Conservation (phyloP, 30 jellyfish, hydroid and myxozoan genomes). For the Aurelia aurita complex sp. Pacific region DNA sequence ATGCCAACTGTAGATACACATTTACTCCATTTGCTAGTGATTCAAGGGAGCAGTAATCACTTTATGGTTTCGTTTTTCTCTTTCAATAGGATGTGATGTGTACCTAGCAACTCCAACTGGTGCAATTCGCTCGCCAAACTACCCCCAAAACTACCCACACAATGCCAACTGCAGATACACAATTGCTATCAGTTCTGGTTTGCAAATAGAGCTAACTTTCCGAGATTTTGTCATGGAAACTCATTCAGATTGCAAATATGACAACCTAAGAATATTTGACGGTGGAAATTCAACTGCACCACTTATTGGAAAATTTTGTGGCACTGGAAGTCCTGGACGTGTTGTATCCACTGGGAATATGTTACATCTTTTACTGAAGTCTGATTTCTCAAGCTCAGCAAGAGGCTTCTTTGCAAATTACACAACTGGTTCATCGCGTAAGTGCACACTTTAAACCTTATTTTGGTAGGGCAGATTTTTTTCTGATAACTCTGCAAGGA, state of each 20-base stretch:
- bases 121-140: slow-evolving; percentile 64
- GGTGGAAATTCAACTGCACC: slow-evolving; percentile 79
- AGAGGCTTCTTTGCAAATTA: slow-evolving; percentile 78
- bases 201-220: slow-evolving; percentile 55
- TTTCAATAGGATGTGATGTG: slow-evolving; percentile 64
- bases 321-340: slow-evolving; percentile 65
- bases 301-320: slow-evolving; percentile 76
- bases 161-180: slow-evolving; percentile 69
- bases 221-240: slow-evolving; percentile 63
- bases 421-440: slow-evolving; percentile 78
- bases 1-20: slow-evolving; percentile 69
- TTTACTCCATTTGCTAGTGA: slow-evolving; percentile 1
- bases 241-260: slow-evolving; percentile 70
- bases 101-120: slow-evolving; percentile 59
- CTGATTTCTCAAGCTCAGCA: slow-evolving; percentile 66
- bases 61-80: no score
- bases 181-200: slow-evolving; percentile 74
- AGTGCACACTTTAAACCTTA: not conserved
- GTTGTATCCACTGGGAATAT: slow-evolving; percentile 76
- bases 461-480: no score
- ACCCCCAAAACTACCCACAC: slow-evolving; percentile 83
- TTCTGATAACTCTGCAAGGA: no score
- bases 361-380: slow-evolving; percentile 48
- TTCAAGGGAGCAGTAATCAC: no score
- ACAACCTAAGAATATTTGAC: slow-evolving; percentile 72